phyloP scores from a whole-genome alignment of 2,113 vertebrate genomes.

The Sylvietta virens region DNA sequence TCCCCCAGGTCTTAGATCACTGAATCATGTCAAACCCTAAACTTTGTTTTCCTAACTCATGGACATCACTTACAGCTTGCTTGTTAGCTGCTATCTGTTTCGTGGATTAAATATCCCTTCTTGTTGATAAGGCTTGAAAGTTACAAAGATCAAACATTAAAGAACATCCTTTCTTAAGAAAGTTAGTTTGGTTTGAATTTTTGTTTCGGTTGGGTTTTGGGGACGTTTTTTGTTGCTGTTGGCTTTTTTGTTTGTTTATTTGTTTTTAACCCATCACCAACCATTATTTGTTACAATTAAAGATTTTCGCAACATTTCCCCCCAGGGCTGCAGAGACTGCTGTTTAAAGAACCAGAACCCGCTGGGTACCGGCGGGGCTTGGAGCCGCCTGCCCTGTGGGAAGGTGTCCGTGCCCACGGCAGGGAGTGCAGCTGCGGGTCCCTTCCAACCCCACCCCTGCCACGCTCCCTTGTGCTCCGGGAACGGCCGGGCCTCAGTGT shows the following conservation, averaged over 20 bases:
- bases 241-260: neutral
- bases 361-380: rapidly evolving
- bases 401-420: neutral
- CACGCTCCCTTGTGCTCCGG: rapidly evolving
- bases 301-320: neutral
- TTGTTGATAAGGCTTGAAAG: neutral
- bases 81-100: neutral
- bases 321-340: neutral
- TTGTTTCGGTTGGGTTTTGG: neutral
- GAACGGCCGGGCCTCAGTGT: rapidly evolving
- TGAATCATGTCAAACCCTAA: neutral
- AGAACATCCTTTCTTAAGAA: neutral
- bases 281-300: neutral
- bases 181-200: neutral
- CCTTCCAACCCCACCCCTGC: rapidly evolving
- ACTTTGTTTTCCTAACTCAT: neutral
- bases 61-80: neutral
- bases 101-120: neutral
- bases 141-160: neutral
- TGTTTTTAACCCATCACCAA: neutral
- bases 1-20: neutral
- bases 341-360: rapidly evolving
- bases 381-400: rapidly evolving
- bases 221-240: neutral
- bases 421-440: no score